Conservation (phyloP, 1,140 invertebrate species). For the Zaprionus davidi region DNA sequence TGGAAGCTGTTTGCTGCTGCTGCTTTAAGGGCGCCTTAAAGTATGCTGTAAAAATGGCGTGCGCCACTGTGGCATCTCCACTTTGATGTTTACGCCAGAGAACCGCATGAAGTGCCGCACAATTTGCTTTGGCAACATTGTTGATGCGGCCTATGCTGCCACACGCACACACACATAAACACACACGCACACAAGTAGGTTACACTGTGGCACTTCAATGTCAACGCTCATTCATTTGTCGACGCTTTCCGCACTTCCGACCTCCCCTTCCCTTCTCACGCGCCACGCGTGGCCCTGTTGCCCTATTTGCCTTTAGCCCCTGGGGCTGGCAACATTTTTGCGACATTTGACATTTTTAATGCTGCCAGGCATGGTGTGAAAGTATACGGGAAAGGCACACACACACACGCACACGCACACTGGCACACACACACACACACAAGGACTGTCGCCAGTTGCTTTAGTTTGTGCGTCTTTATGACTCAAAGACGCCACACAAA, state of each 20-base stretch:
- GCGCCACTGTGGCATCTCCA: slow-evolving; percentile 18
- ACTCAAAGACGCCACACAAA: slow-evolving; percentile 79
- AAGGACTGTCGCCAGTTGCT: slow-evolving; percentile 49
- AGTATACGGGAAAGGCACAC: slow-evolving; percentile 64
- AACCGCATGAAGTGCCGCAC: slow-evolving; percentile 69
- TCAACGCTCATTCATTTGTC: slow-evolving; percentile 77
- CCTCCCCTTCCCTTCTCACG: slow-evolving; percentile 52
- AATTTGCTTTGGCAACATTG: slow-evolving; percentile 79
- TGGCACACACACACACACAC: not conserved
- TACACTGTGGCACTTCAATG: slow-evolving; percentile 61
- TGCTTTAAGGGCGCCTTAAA: slow-evolving; percentile 71
- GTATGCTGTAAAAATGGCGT: slow-evolving; percentile 25
- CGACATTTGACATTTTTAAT: slow-evolving; percentile 82
- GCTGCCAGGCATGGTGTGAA: slow-evolving; percentile 76
- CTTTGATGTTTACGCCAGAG: slow-evolving; percentile 66
- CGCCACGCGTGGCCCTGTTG: not conserved
- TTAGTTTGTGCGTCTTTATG: slow-evolving; percentile 83
- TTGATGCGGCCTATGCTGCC: slow-evolving; percentile 55
- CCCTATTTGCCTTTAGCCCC: slow-evolving; percentile 44
- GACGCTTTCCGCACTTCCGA: slow-evolving; percentile 16
- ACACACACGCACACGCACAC: slow-evolving; percentile 23
- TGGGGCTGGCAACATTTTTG: slow-evolving; percentile 76
- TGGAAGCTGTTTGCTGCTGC: slow-evolving; percentile 1
- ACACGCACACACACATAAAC: slow-evolving; percentile 20
- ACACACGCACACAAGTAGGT: slow-evolving; percentile 29